Conservation (phyloP, 2,888 invertebrate genomes). For the Diarsia rubi region DNA sequence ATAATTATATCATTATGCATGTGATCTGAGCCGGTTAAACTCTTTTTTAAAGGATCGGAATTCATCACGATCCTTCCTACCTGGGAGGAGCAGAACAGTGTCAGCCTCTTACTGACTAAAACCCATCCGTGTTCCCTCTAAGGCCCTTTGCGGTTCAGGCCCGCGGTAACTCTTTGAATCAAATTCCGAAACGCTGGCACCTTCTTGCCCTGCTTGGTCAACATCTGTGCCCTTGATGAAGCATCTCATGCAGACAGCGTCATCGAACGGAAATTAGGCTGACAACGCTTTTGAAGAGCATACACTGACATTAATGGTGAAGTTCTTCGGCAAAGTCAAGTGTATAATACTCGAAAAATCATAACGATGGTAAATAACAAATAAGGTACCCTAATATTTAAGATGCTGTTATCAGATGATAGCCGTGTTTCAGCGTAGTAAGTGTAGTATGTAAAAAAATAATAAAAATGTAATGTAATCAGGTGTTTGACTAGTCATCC, state of each 20-base stretch:
- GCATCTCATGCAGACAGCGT: not conserved
- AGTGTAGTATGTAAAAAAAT: not conserved
- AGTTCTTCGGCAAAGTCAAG: not conserved
- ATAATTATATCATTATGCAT: too few relatives aligned
- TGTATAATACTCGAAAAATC: not conserved
- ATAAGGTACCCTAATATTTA: slow-evolving; percentile 33
- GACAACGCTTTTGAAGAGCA: not conserved
- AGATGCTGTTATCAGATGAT: slow-evolving; percentile 37
- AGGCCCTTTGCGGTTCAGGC: too few relatives aligned
- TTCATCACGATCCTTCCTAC: too few relatives aligned
- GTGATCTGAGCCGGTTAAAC: too few relatives aligned
- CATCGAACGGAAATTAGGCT: not conserved
- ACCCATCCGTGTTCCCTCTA: too few relatives aligned
- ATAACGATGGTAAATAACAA: not conserved
- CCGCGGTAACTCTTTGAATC: too few relatives aligned
- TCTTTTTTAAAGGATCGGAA: too few relatives aligned
- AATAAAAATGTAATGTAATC: slow-evolving; percentile 16
- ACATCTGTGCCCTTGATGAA: not conserved
- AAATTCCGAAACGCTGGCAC: too few relatives aligned
- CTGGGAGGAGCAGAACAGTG: too few relatives aligned
- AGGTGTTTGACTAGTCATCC: not conserved
- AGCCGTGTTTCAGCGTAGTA: not conserved
- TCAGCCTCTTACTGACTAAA: too few relatives aligned
- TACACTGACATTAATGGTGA: not conserved
- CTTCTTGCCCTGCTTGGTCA: not conserved